Evolutionary conservation across 2,113 vertebrate species (phyloP).

Genomic region (Motacilla alba): DNA sequence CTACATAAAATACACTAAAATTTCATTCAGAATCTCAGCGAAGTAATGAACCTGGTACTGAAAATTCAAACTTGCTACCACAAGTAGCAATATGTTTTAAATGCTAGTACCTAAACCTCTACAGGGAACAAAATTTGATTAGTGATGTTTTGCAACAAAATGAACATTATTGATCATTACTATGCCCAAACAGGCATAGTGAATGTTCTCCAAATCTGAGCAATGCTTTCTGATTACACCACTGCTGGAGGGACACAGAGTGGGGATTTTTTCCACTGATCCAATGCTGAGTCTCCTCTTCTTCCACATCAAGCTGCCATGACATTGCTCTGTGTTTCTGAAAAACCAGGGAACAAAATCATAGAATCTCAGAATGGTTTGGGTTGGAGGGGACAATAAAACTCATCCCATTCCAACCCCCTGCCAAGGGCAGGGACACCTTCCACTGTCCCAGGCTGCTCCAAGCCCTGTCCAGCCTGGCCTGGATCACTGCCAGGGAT

Average conservation of each 20-base stretch:
- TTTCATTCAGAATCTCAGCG: conserved; percentile 5
- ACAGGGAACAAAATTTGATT: not conserved
- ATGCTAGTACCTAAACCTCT: not conserved
- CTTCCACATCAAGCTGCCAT: not conserved
- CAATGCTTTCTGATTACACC: not conserved
- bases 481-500: fast-evolving
- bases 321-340: not conserved
- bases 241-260: not conserved
- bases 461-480: fast-evolving
- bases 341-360: not conserved
- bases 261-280: not conserved
- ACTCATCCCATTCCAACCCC: fast-evolving
- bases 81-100: not conserved
- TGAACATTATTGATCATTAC: not conserved
- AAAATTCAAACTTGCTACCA: not conserved
- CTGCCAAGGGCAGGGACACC: not conserved
- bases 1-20: not conserved
- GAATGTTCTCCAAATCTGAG: not conserved
- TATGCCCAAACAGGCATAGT: not conserved
- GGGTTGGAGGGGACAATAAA: not conserved
- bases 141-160: not conserved
- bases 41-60: not conserved
- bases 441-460: fast-evolving
- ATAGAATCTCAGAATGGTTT: not conserved
- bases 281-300: not conserved